Base-by-base conservation (phyloP, 2,888 invertebrate genomes). In the Cantharis lateralis region DNA sequence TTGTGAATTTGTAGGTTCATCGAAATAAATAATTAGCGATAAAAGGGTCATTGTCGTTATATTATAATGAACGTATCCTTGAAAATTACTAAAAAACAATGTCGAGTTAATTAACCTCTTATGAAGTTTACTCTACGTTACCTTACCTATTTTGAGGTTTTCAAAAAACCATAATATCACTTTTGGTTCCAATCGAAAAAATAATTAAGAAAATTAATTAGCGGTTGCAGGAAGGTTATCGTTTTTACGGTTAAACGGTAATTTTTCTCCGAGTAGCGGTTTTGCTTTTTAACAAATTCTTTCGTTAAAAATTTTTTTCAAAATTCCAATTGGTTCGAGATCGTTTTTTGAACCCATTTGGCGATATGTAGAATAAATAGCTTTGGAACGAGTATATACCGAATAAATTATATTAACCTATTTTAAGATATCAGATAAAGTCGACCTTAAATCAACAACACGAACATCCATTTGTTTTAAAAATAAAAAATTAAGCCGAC, bases 31-130 rank as follows among this genome's bases (percentile, higher is more conserved):
- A 66, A 15, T 66, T 66, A n/a, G 13, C 16, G 64, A 66, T 66
- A 66, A 66, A 66, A 66, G 64, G 64, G 64, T 66, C 64, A 66
- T 66, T 66, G 64, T 66, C 64, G 16, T 20, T 13, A 15, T 66
- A n/a, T 18, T 66, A 66, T 20, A 24, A 66, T 24, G 48, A 66
- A 20, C 24, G 64, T 20, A 66, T 66, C 64, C 64, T 66, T 66
- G 71, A 71, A 71, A 64, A 62, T 28, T 13, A 24, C 10, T 10
- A 62, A 62, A 63, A 63, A 71, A 71, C 32, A 20, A 71, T 66
- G 16, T 61, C 70, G 70, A 16, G 71, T 62, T 64, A 63, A 71
- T 71, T 71, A 64, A 71, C 71, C 71, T 71, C 64, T 15, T n/a
- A n/a, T 28, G n/a, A 20, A 20, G 3, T 18, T 16, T 13, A 13